phyloP scores from a whole-genome alignment of 2,888 invertebrate species.

The Herminia tarsipennalis region DNA sequence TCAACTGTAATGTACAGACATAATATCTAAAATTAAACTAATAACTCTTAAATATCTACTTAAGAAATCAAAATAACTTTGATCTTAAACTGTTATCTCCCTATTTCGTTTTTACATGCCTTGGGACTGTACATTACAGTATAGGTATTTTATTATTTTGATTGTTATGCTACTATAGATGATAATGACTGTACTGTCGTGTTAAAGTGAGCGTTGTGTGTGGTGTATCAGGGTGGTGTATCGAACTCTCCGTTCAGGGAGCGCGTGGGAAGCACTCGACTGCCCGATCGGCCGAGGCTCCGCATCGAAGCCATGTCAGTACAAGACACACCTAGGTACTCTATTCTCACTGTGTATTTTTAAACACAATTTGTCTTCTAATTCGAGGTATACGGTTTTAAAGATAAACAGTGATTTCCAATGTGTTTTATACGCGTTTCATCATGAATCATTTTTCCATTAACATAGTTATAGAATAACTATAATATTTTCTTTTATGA shows the following conservation, averaged over 20 bases:
- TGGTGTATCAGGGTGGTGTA: slow-evolving; percentile 82
- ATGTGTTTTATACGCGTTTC: slow-evolving; percentile 30
- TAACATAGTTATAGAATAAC: too few relatives aligned
- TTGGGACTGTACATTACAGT: slow-evolving; percentile 4
- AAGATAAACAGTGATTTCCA: slow-evolving; percentile 20
- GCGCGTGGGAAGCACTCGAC: slow-evolving; percentile 94
- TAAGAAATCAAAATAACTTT: too few relatives aligned
- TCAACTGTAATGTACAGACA: slow-evolving; percentile 7
- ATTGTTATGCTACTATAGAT: slow-evolving; percentile 26
- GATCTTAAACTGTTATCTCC: too few relatives aligned
- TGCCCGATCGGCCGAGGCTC: slow-evolving; percentile 95
- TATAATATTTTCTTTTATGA: too few relatives aligned
- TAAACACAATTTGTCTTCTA: slow-evolving; percentile 12
- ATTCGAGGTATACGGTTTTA: slow-evolving; percentile 13
- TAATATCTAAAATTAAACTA: neutral
- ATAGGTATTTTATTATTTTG: slow-evolving; percentile 26
- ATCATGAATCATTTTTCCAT: neutral
- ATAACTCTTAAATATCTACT: too few relatives aligned
- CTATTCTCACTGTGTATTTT: slow-evolving; percentile 22
- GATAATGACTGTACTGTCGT: slow-evolving; percentile 24
- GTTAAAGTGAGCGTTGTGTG: slow-evolving; percentile 71
- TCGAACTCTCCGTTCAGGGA: slow-evolving; percentile 95
- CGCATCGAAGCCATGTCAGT: slow-evolving; percentile 89
- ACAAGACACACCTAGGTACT: slow-evolving; percentile 45
- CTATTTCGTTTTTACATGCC: too few relatives aligned